A percentile compares a stretch with the other conserved stretches of the same genome.
phyloP scores from a whole-genome alignment of 2,113 vertebrate species.

The Thryonomys swinderianus region DNA sequence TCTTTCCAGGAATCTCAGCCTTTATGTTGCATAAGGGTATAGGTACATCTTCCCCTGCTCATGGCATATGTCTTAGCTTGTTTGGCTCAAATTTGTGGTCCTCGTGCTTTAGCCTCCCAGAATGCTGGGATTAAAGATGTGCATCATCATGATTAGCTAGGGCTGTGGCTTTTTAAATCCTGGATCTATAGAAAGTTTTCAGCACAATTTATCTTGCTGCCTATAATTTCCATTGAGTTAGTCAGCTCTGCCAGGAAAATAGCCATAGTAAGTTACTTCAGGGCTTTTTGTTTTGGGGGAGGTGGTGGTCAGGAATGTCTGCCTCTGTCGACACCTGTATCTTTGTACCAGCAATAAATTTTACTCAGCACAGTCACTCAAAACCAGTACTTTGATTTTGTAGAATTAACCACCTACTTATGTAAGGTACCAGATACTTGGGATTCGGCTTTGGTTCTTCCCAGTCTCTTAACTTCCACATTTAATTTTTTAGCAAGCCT shows the following conservation, averaged over 20 bases:
- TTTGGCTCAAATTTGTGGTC: neutral
- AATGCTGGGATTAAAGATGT: neutral
- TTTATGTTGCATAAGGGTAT: neutral
- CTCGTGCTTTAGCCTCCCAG: neutral
- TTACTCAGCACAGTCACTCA: neutral
- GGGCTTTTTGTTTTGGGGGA: neutral
- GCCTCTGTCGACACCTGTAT: neutral
- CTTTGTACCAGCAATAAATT: neutral
- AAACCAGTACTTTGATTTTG: neutral
- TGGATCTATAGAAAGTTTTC: slow-evolving; percentile 18
- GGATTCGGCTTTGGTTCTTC: slow-evolving; percentile 25
- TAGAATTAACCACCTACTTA: neutral
- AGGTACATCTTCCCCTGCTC: neutral
- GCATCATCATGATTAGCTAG: neutral
- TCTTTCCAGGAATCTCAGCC: neutral
- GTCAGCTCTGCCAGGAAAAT: neutral
- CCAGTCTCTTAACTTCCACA: neutral
- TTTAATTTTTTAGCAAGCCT: neutral
- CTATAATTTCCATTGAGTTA: neutral
- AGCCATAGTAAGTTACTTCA: slow-evolving; percentile 2
- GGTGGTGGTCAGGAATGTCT: neutral
- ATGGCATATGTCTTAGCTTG: slow-evolving; percentile 10
- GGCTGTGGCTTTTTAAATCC: slow-evolving; percentile 21
- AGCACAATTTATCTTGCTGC: neutral
- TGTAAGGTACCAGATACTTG: neutral